Percentiles rank a stretch among this genome's conserved stretches.
phyloP scores from a whole-genome alignment of 2,888 invertebrate genomes.

The Didymodactylos carnosus region DNA sequence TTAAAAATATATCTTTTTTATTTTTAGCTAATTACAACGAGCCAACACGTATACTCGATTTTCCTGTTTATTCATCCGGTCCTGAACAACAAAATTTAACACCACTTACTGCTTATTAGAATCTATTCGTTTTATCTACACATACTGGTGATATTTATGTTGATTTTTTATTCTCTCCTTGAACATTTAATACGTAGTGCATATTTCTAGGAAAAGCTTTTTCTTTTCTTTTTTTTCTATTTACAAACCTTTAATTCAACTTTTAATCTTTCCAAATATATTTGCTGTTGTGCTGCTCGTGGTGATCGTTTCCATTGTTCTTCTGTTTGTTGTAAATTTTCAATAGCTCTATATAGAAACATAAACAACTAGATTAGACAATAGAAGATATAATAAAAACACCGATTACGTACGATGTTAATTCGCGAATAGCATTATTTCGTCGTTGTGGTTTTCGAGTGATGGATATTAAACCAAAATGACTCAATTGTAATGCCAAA shows the following conservation, averaged over 20 bases:
- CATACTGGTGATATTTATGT: too few relatives aligned
- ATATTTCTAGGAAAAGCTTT: too few relatives aligned
- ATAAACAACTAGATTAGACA: too few relatives aligned
- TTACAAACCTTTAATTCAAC: slow-evolving; percentile 50
- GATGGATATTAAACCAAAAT: slow-evolving; percentile 68
- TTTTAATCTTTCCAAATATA: slow-evolving; percentile 64
- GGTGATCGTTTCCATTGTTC: slow-evolving; percentile 30
- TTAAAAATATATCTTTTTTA: neutral
- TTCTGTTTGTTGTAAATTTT: slow-evolving; percentile 40
- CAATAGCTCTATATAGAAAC: slow-evolving; percentile 21
- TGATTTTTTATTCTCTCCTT: too few relatives aligned
- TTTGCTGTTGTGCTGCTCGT: slow-evolving; percentile 46
- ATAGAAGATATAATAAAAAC: too few relatives aligned
- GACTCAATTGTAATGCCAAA: slow-evolving; percentile 75
- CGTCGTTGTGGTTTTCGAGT: slow-evolving; percentile 61
- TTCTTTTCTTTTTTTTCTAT: neutral
- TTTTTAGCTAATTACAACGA: neutral
- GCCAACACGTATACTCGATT: slow-evolving; percentile 2
- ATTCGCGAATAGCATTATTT: slow-evolving; percentile 55
- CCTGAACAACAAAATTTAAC: neutral
- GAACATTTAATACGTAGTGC: neutral
- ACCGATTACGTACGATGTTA: slow-evolving; percentile 68
- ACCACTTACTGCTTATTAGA: too few relatives aligned
- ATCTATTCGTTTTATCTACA: too few relatives aligned
- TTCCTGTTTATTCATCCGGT: slow-evolving; percentile 13